These are phyloP conservation scores for Chrysotoxum bicinctum DNA, from an alignment of 2,888 invertebrate genomes.

Conservation along the genomic window DNA sequence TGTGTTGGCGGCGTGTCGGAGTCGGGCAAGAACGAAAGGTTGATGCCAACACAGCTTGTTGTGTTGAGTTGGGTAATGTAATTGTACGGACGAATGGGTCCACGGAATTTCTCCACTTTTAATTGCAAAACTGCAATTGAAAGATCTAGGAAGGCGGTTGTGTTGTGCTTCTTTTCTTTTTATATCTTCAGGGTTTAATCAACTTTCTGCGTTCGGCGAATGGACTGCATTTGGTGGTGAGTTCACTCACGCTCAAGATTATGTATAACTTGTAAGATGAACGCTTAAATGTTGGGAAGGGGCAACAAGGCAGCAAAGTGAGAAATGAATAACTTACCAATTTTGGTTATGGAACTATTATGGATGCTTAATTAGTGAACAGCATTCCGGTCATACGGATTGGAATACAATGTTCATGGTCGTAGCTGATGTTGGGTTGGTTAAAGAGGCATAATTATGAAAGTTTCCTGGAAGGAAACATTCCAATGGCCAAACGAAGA, in stretches of 20 bases:
- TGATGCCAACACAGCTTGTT: not conserved
- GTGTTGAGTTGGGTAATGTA: constrained; percentile 6
- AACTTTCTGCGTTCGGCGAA: constrained; percentile 3
- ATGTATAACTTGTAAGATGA: not conserved
- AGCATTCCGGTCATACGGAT: constrained; percentile 16
- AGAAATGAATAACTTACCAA: constrained; percentile 56
- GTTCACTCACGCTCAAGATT: not conserved
- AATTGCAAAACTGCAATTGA: constrained; percentile 56
- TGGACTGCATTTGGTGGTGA: not conserved
- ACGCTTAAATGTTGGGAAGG: not conserved
- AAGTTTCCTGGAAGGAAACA: constrained; percentile 18
- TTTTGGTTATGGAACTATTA: constrained; percentile 54
- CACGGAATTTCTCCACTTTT: constrained; percentile 51
- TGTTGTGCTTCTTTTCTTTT: not conserved
- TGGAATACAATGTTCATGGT: constrained; percentile 6
- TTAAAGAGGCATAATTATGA: not conserved
- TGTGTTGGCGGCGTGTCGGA: not conserved
- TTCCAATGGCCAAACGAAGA: not conserved
- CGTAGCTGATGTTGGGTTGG: too few relatives aligned
- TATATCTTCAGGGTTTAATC: constrained; percentile 52
- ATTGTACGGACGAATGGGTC: constrained; percentile 41
- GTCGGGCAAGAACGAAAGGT: not conserved
- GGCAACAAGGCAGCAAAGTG: not conserved
- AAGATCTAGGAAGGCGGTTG: constrained; percentile 29
- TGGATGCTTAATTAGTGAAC: constrained; percentile 51